Percentiles rank a stretch among this genome's conserved stretches.
Evolutionary conservation across 2,113 vertebrate genomes (phyloP).

Genomic region (Aythya baeri): DNA sequence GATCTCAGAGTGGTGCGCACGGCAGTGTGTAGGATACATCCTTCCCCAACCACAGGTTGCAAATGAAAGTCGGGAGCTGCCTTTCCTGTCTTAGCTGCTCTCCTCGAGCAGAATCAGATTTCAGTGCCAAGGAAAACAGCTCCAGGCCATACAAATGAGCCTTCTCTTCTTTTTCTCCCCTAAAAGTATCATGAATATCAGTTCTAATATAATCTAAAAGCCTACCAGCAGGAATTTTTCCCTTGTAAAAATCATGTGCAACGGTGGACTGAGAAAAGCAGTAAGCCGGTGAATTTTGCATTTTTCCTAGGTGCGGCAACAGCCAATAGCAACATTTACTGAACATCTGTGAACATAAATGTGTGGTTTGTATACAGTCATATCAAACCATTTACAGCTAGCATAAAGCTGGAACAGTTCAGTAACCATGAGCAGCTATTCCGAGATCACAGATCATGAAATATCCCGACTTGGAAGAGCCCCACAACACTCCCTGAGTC

Average conservation of each 20-base stretch:
- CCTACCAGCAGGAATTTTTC: not conserved
- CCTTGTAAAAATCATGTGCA: not conserved
- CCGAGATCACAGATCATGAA: not conserved
- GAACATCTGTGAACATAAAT: not conserved
- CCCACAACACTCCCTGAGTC: not conserved
- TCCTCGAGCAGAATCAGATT: not conserved
- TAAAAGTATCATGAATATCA: not conserved
- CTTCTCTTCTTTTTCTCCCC: constrained; percentile 3
- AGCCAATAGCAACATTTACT: not conserved
- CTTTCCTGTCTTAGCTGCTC: constrained; percentile 31
- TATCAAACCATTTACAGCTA: not conserved
- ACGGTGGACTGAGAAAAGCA: not conserved
- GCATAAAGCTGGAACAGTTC: not conserved
- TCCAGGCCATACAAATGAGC: constrained; percentile 42
- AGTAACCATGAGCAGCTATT: not conserved
- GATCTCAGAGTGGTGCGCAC: not conserved
- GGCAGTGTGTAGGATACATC: not conserved
- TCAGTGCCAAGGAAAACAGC: constrained; percentile 44
- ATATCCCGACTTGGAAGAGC: not conserved
- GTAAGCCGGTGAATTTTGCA: not conserved
- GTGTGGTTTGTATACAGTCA: not conserved
- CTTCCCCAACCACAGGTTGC: constrained; percentile 9
- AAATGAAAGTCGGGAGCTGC: constrained; percentile 31
- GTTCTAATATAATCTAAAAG: not conserved
- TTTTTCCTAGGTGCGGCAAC: not conserved